Evolutionary conservation across 2,113 vertebrate genomes (phyloP), one percentile per base, ranked within the genome.

Genomic region (Sylvilagus bachmani): DNA sequence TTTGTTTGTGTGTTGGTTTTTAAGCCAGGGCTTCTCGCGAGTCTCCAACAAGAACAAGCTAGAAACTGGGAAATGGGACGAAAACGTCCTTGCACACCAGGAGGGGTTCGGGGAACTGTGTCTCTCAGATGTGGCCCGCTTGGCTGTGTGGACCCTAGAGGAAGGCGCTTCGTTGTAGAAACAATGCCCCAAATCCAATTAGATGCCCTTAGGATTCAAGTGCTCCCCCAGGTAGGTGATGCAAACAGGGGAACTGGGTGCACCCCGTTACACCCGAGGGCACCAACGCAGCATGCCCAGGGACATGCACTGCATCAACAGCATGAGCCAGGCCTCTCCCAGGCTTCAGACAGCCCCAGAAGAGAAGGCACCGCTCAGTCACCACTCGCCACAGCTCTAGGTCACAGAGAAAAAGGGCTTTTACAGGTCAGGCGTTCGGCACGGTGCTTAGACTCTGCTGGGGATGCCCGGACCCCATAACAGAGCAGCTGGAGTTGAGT

Each of bases 291-390:
- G n/a, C 22, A 11, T 44, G 44, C 44, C 55, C 55, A 14, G 55
- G 55, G 55, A 16, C 19, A 19, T 3, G 17, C 13, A 38, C 33
- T 10, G 14, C 10, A 3, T 67, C 31, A 5, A 9, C 53, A 0
- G 21, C 53, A 53, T 0, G 5, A 21, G 5, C 1, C 0, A 1
- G 33, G 69, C 11, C 66, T 71, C 73, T 61, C 49, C 38, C 2
- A 25, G 31, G 31, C 25, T 16, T 7, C 2, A 13, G 64, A 27
- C 8, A 6, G 22, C 36, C 8, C 24, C 10, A 38, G n/a, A 29
- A n/a, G 53, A 14, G 14, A 17, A 21, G 17, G 4, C 3, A 0
- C 6, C 29, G 4, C 2, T 38, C 5, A 6, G 3, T 5, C 2
- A 25, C 4, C 53, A 1, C 19, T 25, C 5, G 11, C 8, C 11